These are phyloP conservation scores for Eumacrocentrus americanus DNA, from an alignment of 2,888 invertebrate species.

Conservation along the genomic window DNA sequence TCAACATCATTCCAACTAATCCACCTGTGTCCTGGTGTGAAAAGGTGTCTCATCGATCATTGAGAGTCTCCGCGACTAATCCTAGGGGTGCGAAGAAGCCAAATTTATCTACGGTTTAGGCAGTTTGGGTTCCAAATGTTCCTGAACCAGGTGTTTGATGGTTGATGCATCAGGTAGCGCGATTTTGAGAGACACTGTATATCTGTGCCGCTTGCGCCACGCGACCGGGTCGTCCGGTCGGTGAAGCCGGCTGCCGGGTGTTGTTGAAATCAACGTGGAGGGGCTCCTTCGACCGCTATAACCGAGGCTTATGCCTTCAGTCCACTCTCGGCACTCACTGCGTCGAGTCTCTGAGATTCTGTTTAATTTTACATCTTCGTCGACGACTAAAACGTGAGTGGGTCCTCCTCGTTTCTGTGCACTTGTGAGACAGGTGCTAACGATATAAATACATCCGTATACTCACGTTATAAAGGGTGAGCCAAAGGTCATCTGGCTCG, in stretches of 20 bases:
- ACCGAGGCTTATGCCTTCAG: slow-evolving; percentile 54
- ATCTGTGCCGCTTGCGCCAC: slow-evolving; percentile 55
- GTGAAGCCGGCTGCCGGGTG: slow-evolving; percentile 51
- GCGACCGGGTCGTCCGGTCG: slow-evolving; percentile 57
- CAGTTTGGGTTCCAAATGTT: too few relatives aligned
- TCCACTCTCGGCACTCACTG: slow-evolving; percentile 59
- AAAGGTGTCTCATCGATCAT: not conserved
- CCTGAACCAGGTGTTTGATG: slow-evolving; percentile 13
- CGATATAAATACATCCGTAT: slow-evolving; percentile 24
- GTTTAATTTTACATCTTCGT: not conserved
- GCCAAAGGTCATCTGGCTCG: not conserved
- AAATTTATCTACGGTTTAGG: too few relatives aligned
- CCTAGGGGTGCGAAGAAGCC: not conserved
- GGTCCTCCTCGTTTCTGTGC: too few relatives aligned
- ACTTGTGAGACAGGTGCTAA: slow-evolving; percentile 27
- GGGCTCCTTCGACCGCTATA: slow-evolving; percentile 57
- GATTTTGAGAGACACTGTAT: slow-evolving; percentile 57
- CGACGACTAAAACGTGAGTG: slow-evolving; percentile 27
- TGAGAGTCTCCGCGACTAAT: too few relatives aligned
- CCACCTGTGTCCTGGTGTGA: too few relatives aligned
- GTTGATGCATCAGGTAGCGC: slow-evolving; percentile 10
- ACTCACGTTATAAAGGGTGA: not conserved
- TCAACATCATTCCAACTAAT: too few relatives aligned
- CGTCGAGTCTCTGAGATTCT: slow-evolving; percentile 54
- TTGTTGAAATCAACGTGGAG: slow-evolving; percentile 58